These are phyloP conservation scores for Alosa sapidissima DNA, from an alignment of 2,797 vertebrate species.

Conservation along the genomic window DNA sequence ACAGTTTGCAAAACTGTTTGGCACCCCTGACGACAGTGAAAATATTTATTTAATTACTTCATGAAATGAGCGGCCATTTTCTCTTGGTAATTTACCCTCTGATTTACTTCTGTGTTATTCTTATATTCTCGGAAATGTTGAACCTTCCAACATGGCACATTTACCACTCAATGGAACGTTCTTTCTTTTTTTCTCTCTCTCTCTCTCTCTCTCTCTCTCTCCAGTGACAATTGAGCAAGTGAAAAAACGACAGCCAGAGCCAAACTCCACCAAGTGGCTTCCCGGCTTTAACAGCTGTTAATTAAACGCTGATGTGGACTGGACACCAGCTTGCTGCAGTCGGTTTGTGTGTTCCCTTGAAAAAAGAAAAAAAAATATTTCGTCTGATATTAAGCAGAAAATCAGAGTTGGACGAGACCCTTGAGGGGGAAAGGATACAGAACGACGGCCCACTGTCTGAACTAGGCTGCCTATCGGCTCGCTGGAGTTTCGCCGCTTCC, in stretches of 20 bases:
- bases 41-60: slow-evolving; percentile 24
- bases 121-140: not conserved
- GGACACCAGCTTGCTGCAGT: slow-evolving; percentile 48
- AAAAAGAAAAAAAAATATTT: slow-evolving; percentile 36
- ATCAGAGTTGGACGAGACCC: slow-evolving; percentile 16
- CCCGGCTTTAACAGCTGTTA: slow-evolving; percentile 61
- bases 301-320: slow-evolving; percentile 67
- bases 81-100: not conserved
- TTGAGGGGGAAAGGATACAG: not conserved
- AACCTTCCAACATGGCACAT: not conserved
- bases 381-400: slow-evolving; percentile 52
- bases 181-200: not conserved
- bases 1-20: not conserved
- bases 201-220: slow-evolving; percentile 16
- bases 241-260: slow-evolving; percentile 44
- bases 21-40: not conserved
- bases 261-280: slow-evolving; percentile 54
- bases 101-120: not conserved
- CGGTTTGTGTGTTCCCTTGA: slow-evolving; percentile 40
- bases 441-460: not conserved
- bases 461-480: not conserved
- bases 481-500: not conserved
- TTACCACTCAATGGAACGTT: not conserved
- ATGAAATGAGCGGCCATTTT: slow-evolving; percentile 2
- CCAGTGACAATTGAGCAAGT: slow-evolving; percentile 45